phyloP scores from a whole-genome alignment of 1,140 invertebrate genomes.

The Phortica variegata region DNA sequence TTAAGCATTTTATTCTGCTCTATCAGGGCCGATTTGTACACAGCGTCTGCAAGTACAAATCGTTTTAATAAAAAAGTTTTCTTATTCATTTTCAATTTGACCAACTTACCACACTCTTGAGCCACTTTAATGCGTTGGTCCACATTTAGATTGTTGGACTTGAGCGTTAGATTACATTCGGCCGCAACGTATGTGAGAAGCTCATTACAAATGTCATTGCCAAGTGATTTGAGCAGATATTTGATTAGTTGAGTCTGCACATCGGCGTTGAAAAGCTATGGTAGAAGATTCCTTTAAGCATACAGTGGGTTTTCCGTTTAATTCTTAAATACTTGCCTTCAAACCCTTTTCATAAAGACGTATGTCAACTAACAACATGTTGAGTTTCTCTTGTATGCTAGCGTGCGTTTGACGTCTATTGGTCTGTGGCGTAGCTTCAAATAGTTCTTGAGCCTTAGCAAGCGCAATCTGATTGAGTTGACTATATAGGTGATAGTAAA shows the following conservation, averaged over 20 bases:
- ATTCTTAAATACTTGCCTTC: slow-evolving; percentile 61
- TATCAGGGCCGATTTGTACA: slow-evolving; percentile 65
- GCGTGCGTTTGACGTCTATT: slow-evolving; percentile 74
- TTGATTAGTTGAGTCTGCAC: slow-evolving; percentile 70
- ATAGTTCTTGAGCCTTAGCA: slow-evolving; percentile 68
- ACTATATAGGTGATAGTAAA: too few species aligned
- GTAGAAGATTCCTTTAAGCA: too few species aligned
- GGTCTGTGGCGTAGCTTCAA: slow-evolving; percentile 70
- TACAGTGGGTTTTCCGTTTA: too few species aligned
- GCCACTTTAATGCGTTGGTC: slow-evolving; percentile 71
- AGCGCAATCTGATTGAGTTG: slow-evolving; percentile 59
- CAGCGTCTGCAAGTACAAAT: slow-evolving; percentile 35
- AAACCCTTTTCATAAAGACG: slow-evolving; percentile 84
- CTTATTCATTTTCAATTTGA: not conserved
- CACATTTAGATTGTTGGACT: slow-evolving; percentile 61
- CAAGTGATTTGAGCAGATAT: slow-evolving; percentile 81
- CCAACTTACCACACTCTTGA: slow-evolving; percentile 60
- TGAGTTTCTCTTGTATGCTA: slow-evolving; percentile 80
- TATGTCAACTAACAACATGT: slow-evolving; percentile 73
- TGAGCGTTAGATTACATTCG: slow-evolving; percentile 65
- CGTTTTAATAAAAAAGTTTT: not conserved
- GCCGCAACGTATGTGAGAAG: slow-evolving; percentile 71
- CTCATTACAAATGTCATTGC: slow-evolving; percentile 79
- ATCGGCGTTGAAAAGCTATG: slow-evolving; percentile 58
- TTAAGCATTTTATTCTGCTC: slow-evolving; percentile 67